These are phyloP conservation scores for Cassiopea xamachana DNA, from an alignment of 30 jellyfish, hydroid and myxozoan species.

Conservation along the genomic window DNA sequence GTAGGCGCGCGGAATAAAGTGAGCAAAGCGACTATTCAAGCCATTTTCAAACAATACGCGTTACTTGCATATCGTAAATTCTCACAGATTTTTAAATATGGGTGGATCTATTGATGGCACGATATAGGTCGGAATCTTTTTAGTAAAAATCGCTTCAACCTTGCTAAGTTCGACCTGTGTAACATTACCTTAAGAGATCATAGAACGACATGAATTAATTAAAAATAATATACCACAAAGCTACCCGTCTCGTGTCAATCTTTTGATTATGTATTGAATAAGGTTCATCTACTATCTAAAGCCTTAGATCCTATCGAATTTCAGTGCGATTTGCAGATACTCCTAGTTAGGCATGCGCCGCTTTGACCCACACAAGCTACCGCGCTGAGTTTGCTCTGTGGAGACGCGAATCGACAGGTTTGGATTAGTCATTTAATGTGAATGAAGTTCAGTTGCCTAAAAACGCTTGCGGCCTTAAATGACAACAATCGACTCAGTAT, in stretches of 20 bases:
- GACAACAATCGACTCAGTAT: slow-evolving; percentile 16
- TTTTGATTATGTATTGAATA: slow-evolving; percentile 38
- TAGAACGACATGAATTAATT: slow-evolving; percentile 50
- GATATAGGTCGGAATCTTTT: slow-evolving; percentile 8
- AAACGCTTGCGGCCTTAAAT: slow-evolving; percentile 10
- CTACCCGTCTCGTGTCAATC: slow-evolving; percentile 68
- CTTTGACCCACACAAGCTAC: slow-evolving; percentile 61
- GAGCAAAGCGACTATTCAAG: background rate
- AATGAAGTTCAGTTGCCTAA: background rate
- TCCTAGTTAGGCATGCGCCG: slow-evolving; percentile 65
- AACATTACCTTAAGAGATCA: slow-evolving; percentile 50
- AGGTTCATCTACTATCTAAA: slow-evolving; percentile 47
- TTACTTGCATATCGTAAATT: background rate
- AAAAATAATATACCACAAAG: slow-evolving; percentile 52
- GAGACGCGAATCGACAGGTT: slow-evolving; percentile 52
- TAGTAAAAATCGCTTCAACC: slow-evolving; percentile 36
- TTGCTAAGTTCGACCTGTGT: slow-evolving; percentile 65
- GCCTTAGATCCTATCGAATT: slow-evolving; percentile 49
- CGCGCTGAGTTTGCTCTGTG: slow-evolving; percentile 57
- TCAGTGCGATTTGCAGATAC: slow-evolving; percentile 49
- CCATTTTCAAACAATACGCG: background rate
- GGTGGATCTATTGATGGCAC: background rate
- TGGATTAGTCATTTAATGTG: slow-evolving; percentile 51
- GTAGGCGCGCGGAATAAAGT: background rate
- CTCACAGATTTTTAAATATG: background rate